Evolutionary conservation across 2,113 vertebrate species (phyloP).

Genomic region (Myiozetetes cayanensis): DNA sequence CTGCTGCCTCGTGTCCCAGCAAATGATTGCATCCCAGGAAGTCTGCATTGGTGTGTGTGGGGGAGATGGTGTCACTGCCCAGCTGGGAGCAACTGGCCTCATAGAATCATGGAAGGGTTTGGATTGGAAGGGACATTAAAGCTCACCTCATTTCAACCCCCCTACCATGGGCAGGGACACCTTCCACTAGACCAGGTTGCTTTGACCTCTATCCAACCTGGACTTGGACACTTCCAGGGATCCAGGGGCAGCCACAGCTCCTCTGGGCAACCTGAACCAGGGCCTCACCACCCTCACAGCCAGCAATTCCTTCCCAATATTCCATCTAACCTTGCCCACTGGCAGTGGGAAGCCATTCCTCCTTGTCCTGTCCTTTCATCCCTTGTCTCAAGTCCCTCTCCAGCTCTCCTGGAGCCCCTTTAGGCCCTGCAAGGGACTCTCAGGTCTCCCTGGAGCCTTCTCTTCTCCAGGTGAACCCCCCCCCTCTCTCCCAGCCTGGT

Average conservation of each 20-base stretch:
- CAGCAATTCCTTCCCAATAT: accelerated
- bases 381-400: background rate
- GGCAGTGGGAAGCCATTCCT: background rate
- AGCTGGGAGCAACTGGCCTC: background rate
- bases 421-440: background rate
- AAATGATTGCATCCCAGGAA: accelerated
- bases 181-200: accelerated
- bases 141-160: accelerated
- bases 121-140: background rate
- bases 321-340: background rate
- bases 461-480: background rate
- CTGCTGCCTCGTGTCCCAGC: accelerated
- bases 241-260: background rate
- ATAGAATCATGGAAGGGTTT: background rate
- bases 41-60: background rate
- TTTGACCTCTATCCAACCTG: accelerated
- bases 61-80: background rate
- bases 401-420: background rate
- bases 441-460: background rate
- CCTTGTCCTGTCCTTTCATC: background rate
- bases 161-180: accelerated
- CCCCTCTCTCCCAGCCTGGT: background rate
- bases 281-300: accelerated
- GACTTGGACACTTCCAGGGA: background rate
- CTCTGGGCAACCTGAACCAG: background rate